Evolutionary conservation across 2,888 invertebrate genomes (phyloP).

Genomic region (Emesis russula): DNA sequence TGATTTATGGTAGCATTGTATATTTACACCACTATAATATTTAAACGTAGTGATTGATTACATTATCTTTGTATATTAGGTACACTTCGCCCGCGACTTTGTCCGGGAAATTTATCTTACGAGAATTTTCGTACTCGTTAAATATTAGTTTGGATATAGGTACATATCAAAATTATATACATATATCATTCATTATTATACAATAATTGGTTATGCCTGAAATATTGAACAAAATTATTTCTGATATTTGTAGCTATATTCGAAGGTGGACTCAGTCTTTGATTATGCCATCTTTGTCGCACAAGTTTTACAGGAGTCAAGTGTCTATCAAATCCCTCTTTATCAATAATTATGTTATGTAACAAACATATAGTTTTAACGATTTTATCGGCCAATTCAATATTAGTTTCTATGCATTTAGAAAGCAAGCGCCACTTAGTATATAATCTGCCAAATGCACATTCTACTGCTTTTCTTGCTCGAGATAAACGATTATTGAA

Average conservation of each 20-base stretch:
- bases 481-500: neutral
- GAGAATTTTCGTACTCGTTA: no score
- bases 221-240: conserved; percentile 2
- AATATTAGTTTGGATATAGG: no score
- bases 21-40: no score
- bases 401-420: neutral
- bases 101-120: no score
- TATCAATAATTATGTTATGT: neutral
- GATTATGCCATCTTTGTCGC: neutral
- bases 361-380: neutral
- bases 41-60: no score
- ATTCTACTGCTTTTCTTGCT: neutral
- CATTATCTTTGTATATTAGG: no score
- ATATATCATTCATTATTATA: neutral
- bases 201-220: neutral
- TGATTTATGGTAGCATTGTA: no score
- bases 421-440: neutral
- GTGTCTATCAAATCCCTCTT: neutral
- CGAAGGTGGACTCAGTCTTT: neutral
- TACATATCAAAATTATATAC: no score
- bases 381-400: neutral
- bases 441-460: conserved; percentile 8
- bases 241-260: neutral
- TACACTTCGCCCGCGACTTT: no score
- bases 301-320: neutral